Evolutionary conservation across 2,113 vertebrate genomes (phyloP).

Genomic region (Nibea coibor): DNA sequence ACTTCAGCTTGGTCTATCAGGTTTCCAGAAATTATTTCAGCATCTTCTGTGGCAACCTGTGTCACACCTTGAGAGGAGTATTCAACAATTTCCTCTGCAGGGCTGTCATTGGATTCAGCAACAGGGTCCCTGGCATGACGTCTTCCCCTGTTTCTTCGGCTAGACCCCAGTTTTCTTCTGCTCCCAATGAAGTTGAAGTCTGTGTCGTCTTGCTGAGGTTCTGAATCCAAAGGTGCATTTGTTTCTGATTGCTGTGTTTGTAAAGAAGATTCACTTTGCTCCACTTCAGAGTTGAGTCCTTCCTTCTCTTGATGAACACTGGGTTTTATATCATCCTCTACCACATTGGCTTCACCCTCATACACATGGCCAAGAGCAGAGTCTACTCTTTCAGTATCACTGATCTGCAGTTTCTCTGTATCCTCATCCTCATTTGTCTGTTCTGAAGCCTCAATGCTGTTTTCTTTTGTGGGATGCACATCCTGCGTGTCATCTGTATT

Average conservation of each 20-base stretch:
- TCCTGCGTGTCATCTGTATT: background rate
- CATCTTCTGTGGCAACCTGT: background rate
- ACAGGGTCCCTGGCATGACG: too few species aligned
- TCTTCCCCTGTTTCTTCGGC: too few species aligned
- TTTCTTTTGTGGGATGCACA: background rate
- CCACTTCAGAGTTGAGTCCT: background rate
- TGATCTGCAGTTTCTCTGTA: background rate
- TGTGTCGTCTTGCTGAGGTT: background rate
- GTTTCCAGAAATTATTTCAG: background rate
- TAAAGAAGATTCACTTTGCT: background rate
- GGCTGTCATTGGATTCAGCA: too few species aligned
- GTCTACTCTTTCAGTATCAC: background rate
- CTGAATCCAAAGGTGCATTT: background rate
- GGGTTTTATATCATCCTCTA: too few species aligned
- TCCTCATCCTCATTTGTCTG: constrained; percentile 12
- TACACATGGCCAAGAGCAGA: too few species aligned
- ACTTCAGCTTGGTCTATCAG: background rate
- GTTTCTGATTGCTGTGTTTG: constrained; percentile 22
- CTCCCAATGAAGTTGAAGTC: background rate
- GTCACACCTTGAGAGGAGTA: background rate
- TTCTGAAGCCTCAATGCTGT: background rate
- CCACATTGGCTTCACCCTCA: too few species aligned
- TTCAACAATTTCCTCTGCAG: too few species aligned
- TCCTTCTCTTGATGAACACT: background rate
- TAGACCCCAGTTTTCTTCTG: too few species aligned